phyloP scores from a whole-genome alignment of 1,140 invertebrate genomes.

The Trissolcus basalis region DNA sequence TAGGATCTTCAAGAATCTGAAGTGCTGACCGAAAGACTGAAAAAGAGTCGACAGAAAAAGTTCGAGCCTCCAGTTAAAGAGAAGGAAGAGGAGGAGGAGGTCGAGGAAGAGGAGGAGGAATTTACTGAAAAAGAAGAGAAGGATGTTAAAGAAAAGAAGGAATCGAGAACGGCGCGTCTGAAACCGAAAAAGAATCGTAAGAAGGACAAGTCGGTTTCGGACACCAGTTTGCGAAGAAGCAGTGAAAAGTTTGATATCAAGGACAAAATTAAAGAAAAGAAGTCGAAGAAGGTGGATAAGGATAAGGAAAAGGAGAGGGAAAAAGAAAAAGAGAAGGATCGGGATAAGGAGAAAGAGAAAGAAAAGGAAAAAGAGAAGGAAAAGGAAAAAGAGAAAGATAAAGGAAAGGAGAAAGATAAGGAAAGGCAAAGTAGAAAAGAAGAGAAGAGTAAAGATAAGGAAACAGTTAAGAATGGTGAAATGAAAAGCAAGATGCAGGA shows the following conservation, averaged over 20 bases:
- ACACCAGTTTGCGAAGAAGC: slow-evolving; percentile 45
- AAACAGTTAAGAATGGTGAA: slow-evolving; percentile 64
- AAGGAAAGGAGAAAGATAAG: slow-evolving; percentile 60
- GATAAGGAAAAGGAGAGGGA: slow-evolving; percentile 57
- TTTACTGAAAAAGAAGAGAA: slow-evolving; percentile 66
- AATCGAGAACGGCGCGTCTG: slow-evolving; percentile 27
- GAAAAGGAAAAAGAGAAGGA: slow-evolving; percentile 52
- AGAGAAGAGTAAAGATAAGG: slow-evolving; percentile 32
- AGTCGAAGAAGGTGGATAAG: slow-evolving; percentile 53
- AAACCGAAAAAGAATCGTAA: slow-evolving; percentile 71
- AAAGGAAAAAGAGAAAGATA: slow-evolving; percentile 16
- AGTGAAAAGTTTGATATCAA: slow-evolving; percentile 65
- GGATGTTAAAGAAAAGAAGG: slow-evolving; percentile 71
- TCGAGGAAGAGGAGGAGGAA: slow-evolving; percentile 71
- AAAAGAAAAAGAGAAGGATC: slow-evolving; percentile 37
- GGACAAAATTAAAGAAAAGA: slow-evolving; percentile 63
- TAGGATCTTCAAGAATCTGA: slow-evolving; percentile 70
- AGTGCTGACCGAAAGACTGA: slow-evolving; percentile 74
- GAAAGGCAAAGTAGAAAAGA: slow-evolving; percentile 53
- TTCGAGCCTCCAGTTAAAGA: slow-evolving; percentile 70
- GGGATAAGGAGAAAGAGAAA: slow-evolving; percentile 44
- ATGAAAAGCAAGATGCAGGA: slow-evolving; percentile 64
- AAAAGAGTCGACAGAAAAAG: slow-evolving; percentile 76
- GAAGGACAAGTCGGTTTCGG: slow-evolving; percentile 61
- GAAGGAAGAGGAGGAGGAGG: slow-evolving; percentile 71